Base-by-base conservation (phyloP, 1,140 invertebrate genomes). In the Paracyclopina nana region DNA sequence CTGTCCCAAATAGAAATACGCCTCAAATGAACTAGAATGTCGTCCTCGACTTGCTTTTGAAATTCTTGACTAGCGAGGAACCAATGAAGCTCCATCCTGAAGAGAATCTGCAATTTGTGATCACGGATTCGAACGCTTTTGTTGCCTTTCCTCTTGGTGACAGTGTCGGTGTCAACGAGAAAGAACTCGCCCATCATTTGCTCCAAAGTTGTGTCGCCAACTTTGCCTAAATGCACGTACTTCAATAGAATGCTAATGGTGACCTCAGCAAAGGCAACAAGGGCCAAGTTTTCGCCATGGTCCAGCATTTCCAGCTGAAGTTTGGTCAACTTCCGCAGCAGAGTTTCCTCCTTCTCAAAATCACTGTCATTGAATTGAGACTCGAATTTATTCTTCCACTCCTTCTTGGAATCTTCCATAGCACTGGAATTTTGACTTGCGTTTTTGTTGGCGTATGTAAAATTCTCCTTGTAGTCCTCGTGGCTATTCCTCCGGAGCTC, bases 51-150 rank as follows among this genome's bases (percentile, higher is more conserved):
- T 22, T 42, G 14, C 24, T 42, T 22, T 22, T 42, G 40, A 42
- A 18, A n/a, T 6, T 42, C 20, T 22, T n/a, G 6, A 22, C 40
- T 42, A 6, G 40, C n/a, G 14, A 42, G 40, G 6, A 42, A 22
- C 40, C 40, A 42, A 42, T 42, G 40, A 6, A 42, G 14, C 14
- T 42, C 40, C 40, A 42, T 42, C n/a, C 40, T n/a, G 14, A 18
- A 42, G 6, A 42, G 14, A 42, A 42, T 22, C 24, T 42, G 40
- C 6, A 42, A 22, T 22, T 12, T 42, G 14, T 42, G 40, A 42
- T 42, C 40, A 9, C 40, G 6, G 9, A 42, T n/a, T 9, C 40
- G 40, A n/a, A 42, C 24, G 8, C 24, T 42, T 6, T 6, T 6
- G 14, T 14, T 42, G 9, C n/a, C 24, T 42, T 42, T 42, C 6